Base-by-base conservation (phyloP, 2,888 invertebrate genomes). In the Leptopterna dolabrata region DNA sequence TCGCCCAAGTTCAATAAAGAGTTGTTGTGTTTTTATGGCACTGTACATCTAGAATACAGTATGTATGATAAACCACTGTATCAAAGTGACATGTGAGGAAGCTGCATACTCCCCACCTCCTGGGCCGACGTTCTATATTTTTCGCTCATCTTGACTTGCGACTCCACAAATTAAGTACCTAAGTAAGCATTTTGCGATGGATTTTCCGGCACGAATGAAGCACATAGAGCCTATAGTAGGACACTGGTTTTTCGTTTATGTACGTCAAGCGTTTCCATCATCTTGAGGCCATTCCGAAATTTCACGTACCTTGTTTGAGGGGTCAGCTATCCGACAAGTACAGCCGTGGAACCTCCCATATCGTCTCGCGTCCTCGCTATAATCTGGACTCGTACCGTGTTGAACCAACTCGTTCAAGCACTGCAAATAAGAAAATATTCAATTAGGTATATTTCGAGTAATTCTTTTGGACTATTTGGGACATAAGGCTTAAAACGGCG, bases 371-470 rank as follows among this genome's bases (percentile, higher is more conserved):
- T 93, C 93, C 91, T 93, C 93, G 90, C 92, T 92, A 91, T 94
- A 94, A 91, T 95, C 95, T 81, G 95, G 94, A 14, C 94, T 93
- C 9, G 96, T 95, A 3, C 96, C 96, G 88, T 96, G 96, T 89
- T 96, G 96, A 76, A 97, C 96, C 91, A 97, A 91, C 88, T 96
- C 94, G 91, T 96, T 96, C 88, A 97, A 92, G 91, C 96, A 96
- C 97, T 97, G 93, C 29, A 91, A 91, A 80, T 27, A 73, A 14
- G 19, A 78, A 85, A 84, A 71, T 83, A 55, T 36, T 36, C 36
- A 36, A n/a, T n/a, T n/a, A n/a, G 2, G 27, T 73, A 24, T 7
- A 73, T 6, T 55, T 16, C 2, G 11, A 55, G 7, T 73, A 27
- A 73, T 24, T 16, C 14, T 73, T 30, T 73, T 73, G 19, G n/a